Evolutionary conservation across 2,113 vertebrate genomes (phyloP), one percentile per base, ranked within the genome.

Genomic region (Symphodus melops): DNA sequence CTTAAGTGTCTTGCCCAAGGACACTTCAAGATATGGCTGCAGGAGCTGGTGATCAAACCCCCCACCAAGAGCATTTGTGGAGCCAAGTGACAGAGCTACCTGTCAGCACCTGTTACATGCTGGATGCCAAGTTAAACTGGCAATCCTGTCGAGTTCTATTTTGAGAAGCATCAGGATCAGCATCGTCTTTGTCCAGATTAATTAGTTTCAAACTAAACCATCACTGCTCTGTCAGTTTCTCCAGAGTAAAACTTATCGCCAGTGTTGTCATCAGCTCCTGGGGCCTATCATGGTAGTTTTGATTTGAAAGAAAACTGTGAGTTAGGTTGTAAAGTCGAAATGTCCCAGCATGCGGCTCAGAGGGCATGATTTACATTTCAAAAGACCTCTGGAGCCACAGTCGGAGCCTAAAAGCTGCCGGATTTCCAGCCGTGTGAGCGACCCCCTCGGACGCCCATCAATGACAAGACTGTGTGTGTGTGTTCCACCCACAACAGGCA

Each of bases 341-440:
- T 33, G 42, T 55, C 84, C 23, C 90, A 88, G 83, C 73, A 72
- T 81, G 86, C 69, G 75, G 78, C 63, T 58, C 75, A 70, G 78
- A 78, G 77, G 85, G 68, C 83, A 77, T 83, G 81, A 84, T 49
- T 92, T 90, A 88, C 88, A 88, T 93, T 88, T 91, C 81, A 73
- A 82, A 81, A 83, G 77, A 83, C 87, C 86, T 85, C 72, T 62
- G 51, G 83, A 83, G 87, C 76, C 86, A 69, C 88, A 91, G 90
- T 54, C 70, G 63, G 86, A 82, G 77, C 60, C 85, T 76, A 80
- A 85, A 84, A 88, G 84, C 89, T 81, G 78, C 81, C 70, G 86
- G 91, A 85, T 85, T 72, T 90, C 88, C 84, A 74, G 69, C 81
- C 16, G 82, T 17, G 89, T 66, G 42, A 86, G 78, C 73, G 61